phyloP scores from a whole-genome alignment of 2,888 invertebrate genomes.

The Andrena bicolor region DNA sequence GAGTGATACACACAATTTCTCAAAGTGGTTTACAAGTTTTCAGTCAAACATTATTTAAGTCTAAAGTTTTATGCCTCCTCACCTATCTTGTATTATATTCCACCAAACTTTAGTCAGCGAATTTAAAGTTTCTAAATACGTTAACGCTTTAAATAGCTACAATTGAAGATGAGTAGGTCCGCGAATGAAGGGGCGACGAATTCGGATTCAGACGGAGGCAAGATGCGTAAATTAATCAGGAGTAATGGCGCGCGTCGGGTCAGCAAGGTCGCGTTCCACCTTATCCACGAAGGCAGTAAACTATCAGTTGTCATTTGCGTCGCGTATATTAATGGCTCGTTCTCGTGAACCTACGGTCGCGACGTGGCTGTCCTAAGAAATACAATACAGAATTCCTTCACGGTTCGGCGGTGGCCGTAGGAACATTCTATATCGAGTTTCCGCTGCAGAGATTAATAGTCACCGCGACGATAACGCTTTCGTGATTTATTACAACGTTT shows the following conservation, averaged over 20 bases:
- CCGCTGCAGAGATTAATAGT: conserved; percentile 41
- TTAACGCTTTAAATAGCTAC: no score
- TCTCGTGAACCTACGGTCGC: not conserved
- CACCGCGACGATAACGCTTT: conserved; percentile 22
- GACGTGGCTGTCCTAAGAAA: conserved; percentile 6
- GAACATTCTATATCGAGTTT: conserved; percentile 52
- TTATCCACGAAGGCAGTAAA: conserved; percentile 45
- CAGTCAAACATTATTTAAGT: no score
- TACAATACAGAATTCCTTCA: conserved; percentile 40
- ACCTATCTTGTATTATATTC: no score
- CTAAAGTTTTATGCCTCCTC: no score
- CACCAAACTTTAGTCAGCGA: no score
- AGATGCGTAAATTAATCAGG: conserved; percentile 40
- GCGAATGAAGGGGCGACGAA: not conserved
- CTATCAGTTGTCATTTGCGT: conserved; percentile 42
- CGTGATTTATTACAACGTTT: conserved; percentile 42
- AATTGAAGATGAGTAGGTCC: not conserved
- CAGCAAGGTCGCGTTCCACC: conserved; percentile 36
- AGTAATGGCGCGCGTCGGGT: conserved; percentile 32
- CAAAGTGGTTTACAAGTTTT: no score
- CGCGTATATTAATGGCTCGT: conserved; percentile 20
- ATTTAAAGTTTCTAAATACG: no score
- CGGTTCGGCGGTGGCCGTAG: conserved; percentile 33
- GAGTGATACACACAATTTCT: not conserved
- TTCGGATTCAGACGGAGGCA: not conserved